Percentiles rank a stretch among this genome's conserved stretches.
phyloP scores from a whole-genome alignment of 2,797 vertebrate genomes.

The Pachyuromys duprasi region DNA sequence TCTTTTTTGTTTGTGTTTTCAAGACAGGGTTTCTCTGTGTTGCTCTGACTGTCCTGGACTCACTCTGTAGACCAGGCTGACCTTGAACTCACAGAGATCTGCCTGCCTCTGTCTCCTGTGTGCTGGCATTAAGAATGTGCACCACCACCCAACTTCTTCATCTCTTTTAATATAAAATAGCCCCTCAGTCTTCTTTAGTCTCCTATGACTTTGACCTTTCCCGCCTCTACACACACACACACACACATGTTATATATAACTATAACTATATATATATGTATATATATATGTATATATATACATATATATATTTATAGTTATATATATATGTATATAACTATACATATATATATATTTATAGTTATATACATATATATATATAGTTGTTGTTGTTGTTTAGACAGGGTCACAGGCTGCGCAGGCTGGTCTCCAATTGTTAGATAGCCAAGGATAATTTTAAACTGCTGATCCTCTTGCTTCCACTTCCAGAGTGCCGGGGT shows the following conservation, averaged over 20 bases:
- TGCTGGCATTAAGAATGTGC: no score
- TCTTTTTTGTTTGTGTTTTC: no score
- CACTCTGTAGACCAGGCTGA: no score
- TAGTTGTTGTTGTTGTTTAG: not conserved
- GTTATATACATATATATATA: no score
- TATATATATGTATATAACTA: no score
- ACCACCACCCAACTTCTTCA: not conserved
- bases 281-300: not conserved
- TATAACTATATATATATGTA: accelerated
- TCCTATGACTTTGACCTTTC: not conserved
- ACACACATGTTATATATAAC: no score
- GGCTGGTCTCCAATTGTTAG: not conserved
- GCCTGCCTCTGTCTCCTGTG: no score
- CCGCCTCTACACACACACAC: not conserved
- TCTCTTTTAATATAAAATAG: not conserved
- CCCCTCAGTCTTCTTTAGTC: not conserved
- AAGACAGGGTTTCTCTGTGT: no score
- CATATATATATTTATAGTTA: no score
- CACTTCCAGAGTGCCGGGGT: not conserved
- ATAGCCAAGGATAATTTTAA: not conserved
- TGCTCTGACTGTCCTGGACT: no score
- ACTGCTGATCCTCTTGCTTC: not conserved
- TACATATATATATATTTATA: not conserved
- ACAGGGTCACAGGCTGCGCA: not conserved
- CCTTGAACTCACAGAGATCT: no score